A percentile compares a stretch with the other conserved stretches of the same genome.
Conservation (phyloP, 2,797 vertebrate genomes). For the Psittacula derbiana region DNA sequence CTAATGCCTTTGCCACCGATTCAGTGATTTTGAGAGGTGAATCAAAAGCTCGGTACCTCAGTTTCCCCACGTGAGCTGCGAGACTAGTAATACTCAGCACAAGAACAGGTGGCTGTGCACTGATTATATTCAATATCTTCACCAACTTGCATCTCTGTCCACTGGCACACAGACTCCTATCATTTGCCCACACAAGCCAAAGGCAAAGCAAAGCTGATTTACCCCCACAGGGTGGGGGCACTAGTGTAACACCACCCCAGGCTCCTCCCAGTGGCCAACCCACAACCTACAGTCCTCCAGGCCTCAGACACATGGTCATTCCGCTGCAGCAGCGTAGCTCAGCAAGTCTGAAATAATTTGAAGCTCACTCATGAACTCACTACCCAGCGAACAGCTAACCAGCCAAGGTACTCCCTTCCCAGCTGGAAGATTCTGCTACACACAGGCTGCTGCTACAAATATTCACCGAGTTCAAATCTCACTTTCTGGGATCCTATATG, state of each 20-base stretch:
- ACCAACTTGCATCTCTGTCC: background rate
- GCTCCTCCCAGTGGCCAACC: background rate
- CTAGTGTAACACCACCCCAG: background rate
- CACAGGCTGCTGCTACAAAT: background rate
- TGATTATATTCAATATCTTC: background rate
- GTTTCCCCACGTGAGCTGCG: background rate
- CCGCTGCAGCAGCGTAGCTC: background rate
- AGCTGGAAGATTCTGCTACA: background rate
- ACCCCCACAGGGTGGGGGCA: background rate
- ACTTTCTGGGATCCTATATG: background rate
- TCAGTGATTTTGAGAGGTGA: background rate
- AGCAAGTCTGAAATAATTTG: background rate
- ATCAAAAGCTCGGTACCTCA: background rate
- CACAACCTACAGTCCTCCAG: background rate
- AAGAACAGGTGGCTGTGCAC: background rate
- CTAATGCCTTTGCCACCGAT: background rate
- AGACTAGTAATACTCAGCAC: background rate
- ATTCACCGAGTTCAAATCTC: background rate
- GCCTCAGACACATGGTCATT: rapidly evolving
- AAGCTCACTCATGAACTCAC: background rate
- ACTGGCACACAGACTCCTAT: background rate
- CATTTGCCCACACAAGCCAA: background rate
- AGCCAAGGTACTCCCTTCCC: background rate
- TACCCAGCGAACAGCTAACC: background rate
- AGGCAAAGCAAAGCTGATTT: background rate